Evolutionary conservation across 2,888 invertebrate genomes (phyloP), one percentile per base, ranked within the genome.

Genomic region (Cantharis nigra): DNA sequence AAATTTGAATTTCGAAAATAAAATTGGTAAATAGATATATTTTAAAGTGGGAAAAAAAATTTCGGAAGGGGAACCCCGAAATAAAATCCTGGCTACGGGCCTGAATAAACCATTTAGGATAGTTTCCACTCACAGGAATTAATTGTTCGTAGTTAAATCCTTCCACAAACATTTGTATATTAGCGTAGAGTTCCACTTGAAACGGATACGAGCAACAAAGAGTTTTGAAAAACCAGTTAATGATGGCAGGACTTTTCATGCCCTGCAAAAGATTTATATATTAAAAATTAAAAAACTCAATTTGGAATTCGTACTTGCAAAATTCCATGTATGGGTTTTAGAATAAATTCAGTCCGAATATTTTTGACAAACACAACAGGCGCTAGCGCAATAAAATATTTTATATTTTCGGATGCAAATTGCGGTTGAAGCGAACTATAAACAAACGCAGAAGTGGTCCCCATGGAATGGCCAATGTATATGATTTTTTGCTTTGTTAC

Each of bases 381-480:
- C 0, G 93, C 93, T 70, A 93, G 86, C 28, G 92, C 90, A 14
- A 83, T 80, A 81, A 92, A 92, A 75, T 92, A 92, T 0, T 91
- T 91, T 79, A 90, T 89, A 62, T 94, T 89, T 71, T 92, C 90
- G 62, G 91, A 90, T 79, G 94, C 93, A 81, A 94, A 92, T 77
- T 92, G 90, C 0, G 93, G 92, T 81, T 91, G 89, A 16, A 91
- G 90, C 2, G 93, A 91, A 71, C 93, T 90, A 86, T 94, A 89
- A 2, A 92, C 92, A 83, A 92, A 93, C 79, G 93, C 90, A 75
- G 92, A 89, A 0, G 94, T 93, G 0, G 94, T 94, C 1, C 96
- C 97, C 92, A 97, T 95, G 0, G 96, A 96, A 87, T 96, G 96
- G 0, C 97, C 97, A 67, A 96, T 89, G 85, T 96, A 97, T 82